Base-by-base conservation (phyloP, 1,140 invertebrate genomes). In the Drosophila simulans region DNA sequence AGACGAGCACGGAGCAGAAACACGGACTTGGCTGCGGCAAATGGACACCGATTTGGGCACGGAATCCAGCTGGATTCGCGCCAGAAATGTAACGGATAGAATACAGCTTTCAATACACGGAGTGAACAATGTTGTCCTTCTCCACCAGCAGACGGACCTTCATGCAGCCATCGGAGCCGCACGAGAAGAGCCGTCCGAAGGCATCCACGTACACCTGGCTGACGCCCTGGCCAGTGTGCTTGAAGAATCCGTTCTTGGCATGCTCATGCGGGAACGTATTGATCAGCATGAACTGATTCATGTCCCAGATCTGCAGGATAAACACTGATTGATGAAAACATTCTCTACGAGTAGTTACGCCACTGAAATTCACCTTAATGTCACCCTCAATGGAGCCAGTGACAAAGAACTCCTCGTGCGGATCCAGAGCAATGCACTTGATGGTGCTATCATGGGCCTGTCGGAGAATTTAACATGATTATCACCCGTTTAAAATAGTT, bases 341-440 rank as follows among this genome's bases (percentile, higher is more conserved):
- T 25, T 31, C 17, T 35, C 15, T 8, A 4, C 1, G 11, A 31
- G 27, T 5, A 12, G 8, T 8, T 4, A 15, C 0, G 3, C 1
- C 7, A 13, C 11, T 1, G 10, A 3, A 11, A 63, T 60, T 68
- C 92, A 99, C 98, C 95, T 99, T 99, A 73, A 99, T 98, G 93
- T 99, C 98, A 22, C 99, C 99, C 93, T 99, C 98, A n/a, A 98
- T 97, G 40, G 98, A 97, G 37, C 98, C 99, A 57, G 98, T 98
- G 8, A 98, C 98, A 93, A 99, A 99, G 92, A 97, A 97, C 93
- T 99, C 98, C 93, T 99, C 98, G 55, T 96, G 95, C 0, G 97
- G 97, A 94, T 99, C 98, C 11, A 99, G 94, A 35, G 98, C 96
- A 70, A 99, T 94, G 92, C 98, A 98, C 93, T 99, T 99, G 52